These are phyloP conservation scores for Lamprotornis superbus DNA, from an alignment of 2,113 vertebrate species.

Conservation along the genomic window DNA sequence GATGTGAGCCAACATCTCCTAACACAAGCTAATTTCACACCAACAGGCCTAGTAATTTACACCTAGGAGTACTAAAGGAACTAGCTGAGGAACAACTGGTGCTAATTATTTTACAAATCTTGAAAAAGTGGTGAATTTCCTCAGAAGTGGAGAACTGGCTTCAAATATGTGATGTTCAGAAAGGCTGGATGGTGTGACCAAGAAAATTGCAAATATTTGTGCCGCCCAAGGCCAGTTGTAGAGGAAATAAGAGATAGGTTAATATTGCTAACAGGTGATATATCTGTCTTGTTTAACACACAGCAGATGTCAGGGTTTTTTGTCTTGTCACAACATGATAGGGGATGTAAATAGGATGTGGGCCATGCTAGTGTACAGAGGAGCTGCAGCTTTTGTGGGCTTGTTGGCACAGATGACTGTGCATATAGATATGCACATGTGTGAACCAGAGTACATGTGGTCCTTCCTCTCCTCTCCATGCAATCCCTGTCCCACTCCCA, in stretches of 20 bases:
- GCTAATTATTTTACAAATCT: not conserved
- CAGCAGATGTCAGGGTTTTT: not conserved
- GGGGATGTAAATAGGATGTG: not conserved
- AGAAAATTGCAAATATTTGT: not conserved
- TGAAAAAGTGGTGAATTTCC: not conserved
- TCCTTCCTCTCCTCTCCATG: not conserved
- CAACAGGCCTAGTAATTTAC: not conserved
- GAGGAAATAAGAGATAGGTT: not conserved
- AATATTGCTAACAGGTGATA: not conserved
- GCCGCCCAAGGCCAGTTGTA: not conserved
- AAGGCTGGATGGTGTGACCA: not conserved
- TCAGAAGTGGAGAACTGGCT: not conserved
- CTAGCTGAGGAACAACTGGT: not conserved
- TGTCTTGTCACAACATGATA: not conserved
- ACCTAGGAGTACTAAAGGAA: not conserved
- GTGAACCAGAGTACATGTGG: accelerated
- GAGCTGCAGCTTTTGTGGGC: not conserved
- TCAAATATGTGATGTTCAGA: not conserved
- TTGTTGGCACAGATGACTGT: accelerated
- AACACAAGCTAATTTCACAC: not conserved
- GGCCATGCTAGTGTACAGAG: not conserved
- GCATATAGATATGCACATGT: not conserved
- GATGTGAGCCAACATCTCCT: not conserved
- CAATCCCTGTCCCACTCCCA: not conserved
- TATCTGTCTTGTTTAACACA: not conserved